phyloP scores from a whole-genome alignment of 2,797 vertebrate species.

The Acanthopagrus latus region DNA sequence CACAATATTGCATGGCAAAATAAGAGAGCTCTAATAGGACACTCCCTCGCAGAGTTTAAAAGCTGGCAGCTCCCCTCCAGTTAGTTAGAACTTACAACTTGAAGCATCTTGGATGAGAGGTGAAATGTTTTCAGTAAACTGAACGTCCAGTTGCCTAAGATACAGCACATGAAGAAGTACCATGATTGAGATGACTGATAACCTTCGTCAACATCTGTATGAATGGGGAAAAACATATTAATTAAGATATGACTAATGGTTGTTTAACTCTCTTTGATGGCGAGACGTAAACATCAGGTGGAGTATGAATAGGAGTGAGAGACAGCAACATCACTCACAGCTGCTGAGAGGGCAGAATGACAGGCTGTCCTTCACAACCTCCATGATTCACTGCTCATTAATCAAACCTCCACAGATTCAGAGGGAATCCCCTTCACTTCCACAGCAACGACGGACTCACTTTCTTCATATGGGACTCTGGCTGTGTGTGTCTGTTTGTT shows the following conservation, averaged over 20 bases:
- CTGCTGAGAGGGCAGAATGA: slow-evolving; percentile 8
- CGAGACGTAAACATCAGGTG: background rate
- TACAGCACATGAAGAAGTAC: too few relatives aligned
- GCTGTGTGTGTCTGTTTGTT: background rate
- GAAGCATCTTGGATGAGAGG: too few relatives aligned
- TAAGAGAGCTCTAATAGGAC: too few relatives aligned
- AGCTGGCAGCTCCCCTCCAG: too few relatives aligned
- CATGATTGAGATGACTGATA: too few relatives aligned
- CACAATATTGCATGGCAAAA: too few relatives aligned
- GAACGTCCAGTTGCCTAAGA: too few relatives aligned
- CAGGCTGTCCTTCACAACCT: slow-evolving; percentile 21
- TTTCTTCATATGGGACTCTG: background rate
- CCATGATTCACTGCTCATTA: slow-evolving; percentile 37
- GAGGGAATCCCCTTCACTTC: slow-evolving; percentile 23
- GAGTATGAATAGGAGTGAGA: background rate
- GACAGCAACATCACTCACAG: slow-evolving; percentile 1
- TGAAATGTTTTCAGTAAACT: too few relatives aligned
- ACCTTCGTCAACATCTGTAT: too few relatives aligned
- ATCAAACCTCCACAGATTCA: slow-evolving; percentile 13
- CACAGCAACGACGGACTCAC: background rate
- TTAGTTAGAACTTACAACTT: too few relatives aligned
- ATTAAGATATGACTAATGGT: background rate
- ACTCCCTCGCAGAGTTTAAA: too few relatives aligned
- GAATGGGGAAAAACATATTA: background rate
- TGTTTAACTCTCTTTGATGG: background rate